Evolutionary conservation across 2,888 invertebrate genomes (phyloP), one percentile per base, ranked within the genome.

Genomic region (Metacarcinus magister): DNA sequence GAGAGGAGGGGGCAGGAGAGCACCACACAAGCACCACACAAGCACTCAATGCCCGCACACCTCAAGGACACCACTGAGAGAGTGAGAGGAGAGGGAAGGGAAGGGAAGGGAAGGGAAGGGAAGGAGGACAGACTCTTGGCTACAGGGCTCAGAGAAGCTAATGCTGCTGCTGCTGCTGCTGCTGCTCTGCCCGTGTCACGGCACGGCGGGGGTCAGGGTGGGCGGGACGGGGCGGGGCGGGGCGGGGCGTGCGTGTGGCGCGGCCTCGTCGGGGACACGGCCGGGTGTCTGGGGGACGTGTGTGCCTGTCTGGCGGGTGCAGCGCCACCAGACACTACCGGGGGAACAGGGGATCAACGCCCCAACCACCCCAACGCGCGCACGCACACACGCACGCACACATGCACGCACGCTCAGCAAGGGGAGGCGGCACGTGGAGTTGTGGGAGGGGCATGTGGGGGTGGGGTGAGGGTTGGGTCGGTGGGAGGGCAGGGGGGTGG

Each of bases 51-150:
- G 44, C 43, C 67, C 4, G 67, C 32, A 94, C n/a, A 97, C 97
- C 97, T 97, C 96, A 10, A 97, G 97, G 10, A 97, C 97, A 2
- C 97, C 97, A 32, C 97, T 97, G 0, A 97, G 97, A 16, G 97
- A 97, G 32, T 23, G 46, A 82, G 46, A 23, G 23, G 0, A 3
- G 97, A 92, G 32, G 10, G 10, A 7, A 67, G 92, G 39, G 32
- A 28, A 8, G 28, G n/a, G 75, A 54, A 19, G 3, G 23, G n/a
- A 4, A 75, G 75, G 60, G 93, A 93, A 90, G 90, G 60, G 82
- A 23, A 67, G 67, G 67, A 67, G 67, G 39, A 39, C 87, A 87
- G 87, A 39, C 32, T 87, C 87, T 92, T 90, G 94, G 39, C 87
- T 87, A 87, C 32, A 87, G 87, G 87, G 39, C 87, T 87, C 39